Percentiles rank a stretch among this genome's conserved stretches.
phyloP scores from a whole-genome alignment of 92 coral and sea anemone species.

The Virgularia gustaviana region DNA sequence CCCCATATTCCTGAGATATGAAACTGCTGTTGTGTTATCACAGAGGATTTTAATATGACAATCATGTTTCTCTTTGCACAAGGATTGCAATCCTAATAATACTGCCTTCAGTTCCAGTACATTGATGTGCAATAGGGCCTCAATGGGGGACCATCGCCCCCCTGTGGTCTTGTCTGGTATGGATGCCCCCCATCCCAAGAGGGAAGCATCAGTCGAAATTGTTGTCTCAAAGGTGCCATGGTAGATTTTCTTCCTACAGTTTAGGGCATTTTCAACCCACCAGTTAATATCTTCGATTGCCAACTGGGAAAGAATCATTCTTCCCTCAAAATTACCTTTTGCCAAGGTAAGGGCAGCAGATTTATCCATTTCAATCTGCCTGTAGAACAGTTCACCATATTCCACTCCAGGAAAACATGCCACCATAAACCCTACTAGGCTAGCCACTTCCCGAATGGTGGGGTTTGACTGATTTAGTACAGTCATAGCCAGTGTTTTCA shows the following conservation, averaged over 20 bases:
- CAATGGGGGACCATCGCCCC: conserved; percentile 46
- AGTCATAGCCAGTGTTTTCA: conserved; percentile 9
- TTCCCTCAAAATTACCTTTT: conserved; percentile 37
- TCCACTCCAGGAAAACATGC: conserved; percentile 39
- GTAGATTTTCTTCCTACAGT: too few relatives aligned
- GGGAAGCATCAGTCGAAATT: too few relatives aligned
- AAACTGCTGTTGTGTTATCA: conserved; percentile 44
- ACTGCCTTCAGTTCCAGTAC: conserved; percentile 44
- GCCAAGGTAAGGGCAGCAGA: conserved; percentile 7
- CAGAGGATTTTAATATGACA: conserved; percentile 29
- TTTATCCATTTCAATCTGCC: not conserved
- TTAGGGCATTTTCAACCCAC: conserved; percentile 42
- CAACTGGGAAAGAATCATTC: conserved; percentile 8
- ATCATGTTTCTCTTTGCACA: not conserved
- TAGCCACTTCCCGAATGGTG: conserved; percentile 24
- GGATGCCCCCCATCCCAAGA: too few relatives aligned
- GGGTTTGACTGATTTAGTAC: not conserved
- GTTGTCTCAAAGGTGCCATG: too few relatives aligned
- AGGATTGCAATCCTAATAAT: conserved; percentile 36
- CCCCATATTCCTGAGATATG: conserved; percentile 51
- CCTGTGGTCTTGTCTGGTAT: too few relatives aligned
- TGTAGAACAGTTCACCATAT: conserved; percentile 18
- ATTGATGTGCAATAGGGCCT: conserved; percentile 41
- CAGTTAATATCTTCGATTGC: conserved; percentile 29
- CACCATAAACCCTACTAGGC: conserved; percentile 40